Percentiles rank a stretch among this genome's conserved stretches.
phyloP scores from a whole-genome alignment of 2,113 vertebrate species.

The Thalassarche chlororhynchos region DNA sequence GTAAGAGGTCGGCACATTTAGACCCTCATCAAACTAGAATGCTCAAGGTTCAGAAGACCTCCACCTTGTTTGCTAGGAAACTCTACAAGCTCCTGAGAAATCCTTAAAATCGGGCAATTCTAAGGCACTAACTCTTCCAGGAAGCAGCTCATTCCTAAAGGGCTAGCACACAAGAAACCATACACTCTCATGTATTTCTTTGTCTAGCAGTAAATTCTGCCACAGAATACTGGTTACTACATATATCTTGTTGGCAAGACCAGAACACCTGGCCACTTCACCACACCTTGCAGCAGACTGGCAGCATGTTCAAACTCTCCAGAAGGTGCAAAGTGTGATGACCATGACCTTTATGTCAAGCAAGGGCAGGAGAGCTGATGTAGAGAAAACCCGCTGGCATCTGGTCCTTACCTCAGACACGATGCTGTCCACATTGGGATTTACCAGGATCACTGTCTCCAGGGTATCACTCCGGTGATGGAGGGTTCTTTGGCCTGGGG shows the following conservation, averaged over 20 bases:
- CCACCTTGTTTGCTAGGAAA: background rate
- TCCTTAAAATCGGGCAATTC: background rate
- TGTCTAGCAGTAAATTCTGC: background rate
- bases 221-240: background rate
- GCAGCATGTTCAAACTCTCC: background rate
- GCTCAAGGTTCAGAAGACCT: background rate
- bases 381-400: background rate
- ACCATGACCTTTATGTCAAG: background rate
- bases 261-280: background rate
- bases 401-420: slow-evolving; percentile 83
- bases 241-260: background rate
- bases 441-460: slow-evolving; percentile 89
- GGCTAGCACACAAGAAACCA: background rate
- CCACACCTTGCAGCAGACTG: background rate
- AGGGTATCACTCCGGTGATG: slow-evolving; percentile 89
- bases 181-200: background rate
- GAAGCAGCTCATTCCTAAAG: background rate
- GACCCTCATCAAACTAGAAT: background rate
- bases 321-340: background rate
- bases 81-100: background rate
- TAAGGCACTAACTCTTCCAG: background rate
- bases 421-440: slow-evolving; percentile 84
- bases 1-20: background rate
- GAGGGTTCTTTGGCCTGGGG: slow-evolving; percentile 89
- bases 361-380: background rate